Conservation (phyloP, 2,113 vertebrate species). For the Seriola aureovittata region DNA sequence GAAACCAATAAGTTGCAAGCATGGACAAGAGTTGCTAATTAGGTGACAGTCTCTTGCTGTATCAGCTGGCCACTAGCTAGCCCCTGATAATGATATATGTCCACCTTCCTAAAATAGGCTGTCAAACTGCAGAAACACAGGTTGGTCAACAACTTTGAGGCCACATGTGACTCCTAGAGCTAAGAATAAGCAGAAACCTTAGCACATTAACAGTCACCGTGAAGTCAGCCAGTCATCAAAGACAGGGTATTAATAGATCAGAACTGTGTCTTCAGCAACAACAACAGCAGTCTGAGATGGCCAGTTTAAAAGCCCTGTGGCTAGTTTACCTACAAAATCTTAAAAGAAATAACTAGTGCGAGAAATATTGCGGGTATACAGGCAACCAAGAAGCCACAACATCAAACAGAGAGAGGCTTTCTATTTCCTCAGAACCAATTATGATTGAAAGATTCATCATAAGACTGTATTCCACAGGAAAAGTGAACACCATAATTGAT, state of each 20-base stretch:
- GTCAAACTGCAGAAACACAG: conserved; percentile 69
- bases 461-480: conserved; percentile 43
- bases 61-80: conserved; percentile 67
- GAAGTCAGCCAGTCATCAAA: conserved; percentile 80
- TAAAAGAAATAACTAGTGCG: conserved; percentile 38
- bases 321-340: conserved; percentile 32
- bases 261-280: conserved; percentile 75
- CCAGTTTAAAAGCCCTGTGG: conserved; percentile 19
- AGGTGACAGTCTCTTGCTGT: conserved; percentile 73
- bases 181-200: conserved; percentile 85
- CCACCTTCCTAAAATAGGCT: conserved; percentile 75
- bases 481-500: conserved; percentile 56
- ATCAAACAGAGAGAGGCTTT: conserved; percentile 45
- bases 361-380: conserved; percentile 17
- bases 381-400: conserved; percentile 44
- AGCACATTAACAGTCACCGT: conserved; percentile 77
- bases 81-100: conserved; percentile 74
- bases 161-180: conserved; percentile 78
- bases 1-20: conserved; percentile 59
- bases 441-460: conserved; percentile 62
- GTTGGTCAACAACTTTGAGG: conserved; percentile 77
- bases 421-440: conserved; percentile 67
- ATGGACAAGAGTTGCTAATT: conserved; percentile 78
- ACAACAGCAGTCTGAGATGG: conserved; percentile 68
- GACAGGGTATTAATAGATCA: conserved; percentile 78